Conservation (phyloP, 2,888 invertebrate species). For the Ctenicera cuprea region DNA sequence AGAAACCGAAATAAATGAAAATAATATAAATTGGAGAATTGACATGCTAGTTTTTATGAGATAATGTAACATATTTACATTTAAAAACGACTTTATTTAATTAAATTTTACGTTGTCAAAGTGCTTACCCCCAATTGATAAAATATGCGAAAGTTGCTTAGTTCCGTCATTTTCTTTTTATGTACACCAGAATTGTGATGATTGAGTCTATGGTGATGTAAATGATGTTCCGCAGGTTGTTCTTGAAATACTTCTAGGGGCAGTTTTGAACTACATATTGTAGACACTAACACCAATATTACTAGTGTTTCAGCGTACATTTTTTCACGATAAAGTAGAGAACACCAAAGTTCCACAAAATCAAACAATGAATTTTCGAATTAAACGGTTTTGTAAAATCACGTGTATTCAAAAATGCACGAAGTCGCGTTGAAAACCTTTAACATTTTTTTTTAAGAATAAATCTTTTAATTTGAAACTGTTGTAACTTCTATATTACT, state of each 20-base stretch:
- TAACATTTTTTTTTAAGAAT: slow-evolving; percentile 30
- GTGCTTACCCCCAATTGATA: slow-evolving; percentile 84
- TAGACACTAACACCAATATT: slow-evolving; percentile 60
- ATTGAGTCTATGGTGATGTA: slow-evolving; percentile 74
- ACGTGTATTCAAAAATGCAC: slow-evolving; percentile 43
- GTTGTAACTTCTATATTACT: background rate
- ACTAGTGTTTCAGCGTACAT: slow-evolving; percentile 62
- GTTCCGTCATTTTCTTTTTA: slow-evolving; percentile 74
- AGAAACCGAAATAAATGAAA: too few relatives aligned
- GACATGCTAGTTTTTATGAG: too few relatives aligned
- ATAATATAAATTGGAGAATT: too few relatives aligned
- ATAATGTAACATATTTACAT: too few relatives aligned
- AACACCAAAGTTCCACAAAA: background rate
- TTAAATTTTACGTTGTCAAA: too few relatives aligned
- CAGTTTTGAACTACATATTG: slow-evolving; percentile 65
- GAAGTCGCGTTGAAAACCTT: slow-evolving; percentile 1
- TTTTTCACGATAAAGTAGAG: slow-evolving; percentile 24
- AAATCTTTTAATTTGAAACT: background rate
- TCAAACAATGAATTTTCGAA: background rate
- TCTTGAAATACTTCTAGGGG: slow-evolving; percentile 76
- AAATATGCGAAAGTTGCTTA: slow-evolving; percentile 78
- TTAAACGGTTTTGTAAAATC: background rate
- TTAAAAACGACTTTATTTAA: too few relatives aligned
- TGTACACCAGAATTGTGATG: slow-evolving; percentile 75
- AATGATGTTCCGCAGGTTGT: slow-evolving; percentile 62